Percentiles rank a stretch among this genome's conserved stretches.
Conservation (phyloP, 2,797 vertebrate species). For the Adrianichthys oophorus region DNA sequence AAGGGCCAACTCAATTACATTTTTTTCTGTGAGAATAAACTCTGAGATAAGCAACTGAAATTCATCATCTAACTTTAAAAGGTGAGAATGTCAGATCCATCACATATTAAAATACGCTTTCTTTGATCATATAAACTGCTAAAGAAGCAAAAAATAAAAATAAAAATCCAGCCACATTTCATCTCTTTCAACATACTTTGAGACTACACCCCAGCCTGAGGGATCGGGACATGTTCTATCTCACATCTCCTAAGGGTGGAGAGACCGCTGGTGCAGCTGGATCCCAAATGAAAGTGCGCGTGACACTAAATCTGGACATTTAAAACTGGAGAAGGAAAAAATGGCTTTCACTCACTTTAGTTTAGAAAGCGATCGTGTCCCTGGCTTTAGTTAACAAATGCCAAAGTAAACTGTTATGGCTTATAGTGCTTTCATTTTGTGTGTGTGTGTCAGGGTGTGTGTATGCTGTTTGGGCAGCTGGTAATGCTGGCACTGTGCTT, state of each 20-base stretch:
- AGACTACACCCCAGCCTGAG: slow-evolving; percentile 51
- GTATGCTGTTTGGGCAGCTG: slow-evolving; percentile 55
- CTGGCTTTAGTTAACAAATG: slow-evolving; percentile 45
- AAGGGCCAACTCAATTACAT: slow-evolving; percentile 7
- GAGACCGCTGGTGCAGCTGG: slow-evolving; percentile 59
- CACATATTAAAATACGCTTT: slow-evolving; percentile 32
- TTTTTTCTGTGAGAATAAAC: slow-evolving; percentile 30
- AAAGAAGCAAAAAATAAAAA: slow-evolving; percentile 57
- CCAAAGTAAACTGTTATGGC: slow-evolving; percentile 42
- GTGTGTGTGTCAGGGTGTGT: slow-evolving; percentile 12
- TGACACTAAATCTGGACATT: slow-evolving; percentile 37
- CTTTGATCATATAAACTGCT: slow-evolving; percentile 42
- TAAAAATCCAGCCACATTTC: slow-evolving; percentile 50
- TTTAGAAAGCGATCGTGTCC: slow-evolving; percentile 37
- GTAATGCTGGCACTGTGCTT: slow-evolving; percentile 28
- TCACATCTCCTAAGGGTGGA: slow-evolving; percentile 56
- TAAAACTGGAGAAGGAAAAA: slow-evolving; percentile 49
- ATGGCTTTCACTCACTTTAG: slow-evolving; percentile 33
- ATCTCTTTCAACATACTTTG: slow-evolving; percentile 61
- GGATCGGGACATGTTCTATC: slow-evolving; percentile 53
- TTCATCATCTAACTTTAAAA: slow-evolving; percentile 13
- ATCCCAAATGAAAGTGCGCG: slow-evolving; percentile 27
- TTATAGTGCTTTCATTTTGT: slow-evolving; percentile 37
- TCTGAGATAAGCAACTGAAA: slow-evolving; percentile 20
- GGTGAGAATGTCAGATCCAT: slow-evolving; percentile 28